Evolutionary conservation across 1,140 invertebrate genomes (phyloP).

Genomic region (Zaprionus ghesquierei): DNA sequence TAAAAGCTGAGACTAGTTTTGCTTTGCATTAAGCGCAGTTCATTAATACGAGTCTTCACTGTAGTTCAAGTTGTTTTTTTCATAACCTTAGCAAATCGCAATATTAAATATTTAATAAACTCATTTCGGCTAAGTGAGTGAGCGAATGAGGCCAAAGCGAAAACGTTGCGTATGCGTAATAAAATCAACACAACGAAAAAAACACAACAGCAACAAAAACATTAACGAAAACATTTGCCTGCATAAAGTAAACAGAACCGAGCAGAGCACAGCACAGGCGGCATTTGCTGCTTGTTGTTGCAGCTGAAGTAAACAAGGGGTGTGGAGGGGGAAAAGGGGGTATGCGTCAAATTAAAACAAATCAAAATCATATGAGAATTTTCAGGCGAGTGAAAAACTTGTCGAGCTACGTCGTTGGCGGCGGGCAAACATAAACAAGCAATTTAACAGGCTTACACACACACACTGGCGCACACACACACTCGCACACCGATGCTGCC

Average conservation of each 20-base stretch:
- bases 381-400: conserved; percentile 60
- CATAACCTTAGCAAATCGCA: not conserved
- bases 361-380: conserved; percentile 78
- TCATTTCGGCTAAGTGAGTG: conserved; percentile 63
- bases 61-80: too few relatives aligned
- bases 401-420: not conserved
- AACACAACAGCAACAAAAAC: conserved; percentile 57
- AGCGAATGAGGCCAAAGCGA: not conserved
- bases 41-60: too few relatives aligned
- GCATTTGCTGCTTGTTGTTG: not conserved
- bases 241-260: conserved; percentile 33
- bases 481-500: not conserved
- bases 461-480: conserved; percentile 10
- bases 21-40: too few relatives aligned
- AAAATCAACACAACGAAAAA: conserved; percentile 63
- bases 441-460: conserved; percentile 73
- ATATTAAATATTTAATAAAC: conserved; percentile 63
- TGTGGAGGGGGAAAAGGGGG: not conserved
- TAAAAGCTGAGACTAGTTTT: too few relatives aligned
- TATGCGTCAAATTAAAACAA: conserved; percentile 71
- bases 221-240: conserved; percentile 59
- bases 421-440: conserved; percentile 75
- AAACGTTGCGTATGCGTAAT: conserved; percentile 44
- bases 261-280: too few relatives aligned
- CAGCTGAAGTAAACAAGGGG: conserved; percentile 9